phyloP scores from a whole-genome alignment of 2,113 vertebrate genomes.

The Alces alces region DNA sequence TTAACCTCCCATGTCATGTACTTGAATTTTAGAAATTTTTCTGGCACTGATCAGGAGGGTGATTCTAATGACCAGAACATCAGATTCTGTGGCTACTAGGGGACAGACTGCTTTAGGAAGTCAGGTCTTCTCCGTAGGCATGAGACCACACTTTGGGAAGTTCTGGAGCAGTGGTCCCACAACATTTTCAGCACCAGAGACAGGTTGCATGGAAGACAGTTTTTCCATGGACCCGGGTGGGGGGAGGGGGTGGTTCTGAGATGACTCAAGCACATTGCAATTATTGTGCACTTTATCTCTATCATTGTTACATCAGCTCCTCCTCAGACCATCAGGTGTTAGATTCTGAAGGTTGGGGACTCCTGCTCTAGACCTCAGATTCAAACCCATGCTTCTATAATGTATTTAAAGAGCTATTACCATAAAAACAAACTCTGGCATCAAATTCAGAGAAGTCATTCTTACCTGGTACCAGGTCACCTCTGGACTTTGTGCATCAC shows the following conservation, averaged over 20 bases:
- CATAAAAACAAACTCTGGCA: not conserved
- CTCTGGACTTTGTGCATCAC: slow-evolving; percentile 23
- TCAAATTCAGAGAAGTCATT: not conserved
- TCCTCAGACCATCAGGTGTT: not conserved
- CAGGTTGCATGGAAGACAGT: not conserved
- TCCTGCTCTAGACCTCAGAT: not conserved
- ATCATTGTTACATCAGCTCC: not conserved
- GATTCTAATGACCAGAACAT: not conserved
- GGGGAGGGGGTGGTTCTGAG: not conserved
- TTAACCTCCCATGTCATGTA: not conserved
- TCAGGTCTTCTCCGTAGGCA: not conserved
- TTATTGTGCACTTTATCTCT: not conserved
- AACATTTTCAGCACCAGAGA: not conserved
- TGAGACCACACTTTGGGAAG: not conserved
- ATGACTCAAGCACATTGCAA: not conserved
- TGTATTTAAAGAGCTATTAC: not conserved
- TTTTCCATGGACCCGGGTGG: not conserved
- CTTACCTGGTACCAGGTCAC: slow-evolving; percentile 90
- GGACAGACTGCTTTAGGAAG: not conserved
- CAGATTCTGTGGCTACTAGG: not conserved
- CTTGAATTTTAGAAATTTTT: not conserved
- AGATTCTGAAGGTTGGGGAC: not conserved
- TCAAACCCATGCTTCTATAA: not conserved
- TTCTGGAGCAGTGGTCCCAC: not conserved
- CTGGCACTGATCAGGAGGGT: not conserved